Evolutionary conservation across 2,888 invertebrate species (phyloP), one percentile per base, ranked within the genome.

Genomic region (Calameuta filiformis): DNA sequence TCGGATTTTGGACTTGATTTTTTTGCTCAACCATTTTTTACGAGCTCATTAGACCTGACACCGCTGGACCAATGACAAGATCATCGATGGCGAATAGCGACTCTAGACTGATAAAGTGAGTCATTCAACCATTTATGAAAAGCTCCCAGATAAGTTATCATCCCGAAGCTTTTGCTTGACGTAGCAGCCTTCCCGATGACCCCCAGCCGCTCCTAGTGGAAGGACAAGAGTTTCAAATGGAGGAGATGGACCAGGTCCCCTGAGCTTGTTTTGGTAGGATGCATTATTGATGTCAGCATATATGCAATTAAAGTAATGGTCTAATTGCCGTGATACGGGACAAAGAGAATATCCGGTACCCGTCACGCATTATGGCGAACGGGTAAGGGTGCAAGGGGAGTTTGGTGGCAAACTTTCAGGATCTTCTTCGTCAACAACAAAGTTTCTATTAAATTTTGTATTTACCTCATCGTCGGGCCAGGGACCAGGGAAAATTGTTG

Each of bases 361-460:
- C 31, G 12, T 15, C 75, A 78, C 76, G 76, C 31, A 56, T 71
- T 56, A 73, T 56, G 11, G 30, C 1, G 12, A 75, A 35, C 73
- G 69, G 79, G 79, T 81, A 77, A 79, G 75, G 77, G 79, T 12
- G 71, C 12, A 31, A 9, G 30, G 68, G 34, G 37, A 31, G 40
- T 31, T 35, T 12, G 40, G 75, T 69, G 68, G 73, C 76, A 68
- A 76, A 68, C 79, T 78, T 71, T 40, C 75, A 78, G 81, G 79
- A 80, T 81, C 81, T 80, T 80, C 80, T 84, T 83, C 85, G 84
- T 84, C 85, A 85, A 85, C 85, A 85, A 84, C 83, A 74, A 85
- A 86, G 85, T 85, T 85, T 85, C 85, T 85, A 86, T 86, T 85
- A 84, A 86, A 85, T 85, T 86, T 85, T 80, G 85, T 85, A 85